Percentiles rank a stretch among this genome's conserved stretches.
These are phyloP conservation scores for Brachyrhaphis roseni DNA, from an alignment of 2,797 vertebrate species.

Conservation along the genomic window DNA sequence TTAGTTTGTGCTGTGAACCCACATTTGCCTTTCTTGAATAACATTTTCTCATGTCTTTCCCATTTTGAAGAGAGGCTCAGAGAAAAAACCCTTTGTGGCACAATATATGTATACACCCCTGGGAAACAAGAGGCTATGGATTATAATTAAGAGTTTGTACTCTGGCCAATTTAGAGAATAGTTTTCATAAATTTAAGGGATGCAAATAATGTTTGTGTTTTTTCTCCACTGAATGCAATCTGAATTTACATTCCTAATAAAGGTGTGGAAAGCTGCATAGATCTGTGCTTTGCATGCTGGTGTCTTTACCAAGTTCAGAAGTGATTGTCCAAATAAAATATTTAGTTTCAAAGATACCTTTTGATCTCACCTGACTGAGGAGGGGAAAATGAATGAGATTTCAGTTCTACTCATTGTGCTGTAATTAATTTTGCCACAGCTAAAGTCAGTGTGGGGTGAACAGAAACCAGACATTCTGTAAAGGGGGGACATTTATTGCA, in stretches of 20 bases:
- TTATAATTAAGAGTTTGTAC: background rate
- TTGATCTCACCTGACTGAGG: background rate
- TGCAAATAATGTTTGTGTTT: background rate
- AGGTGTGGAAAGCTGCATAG: background rate
- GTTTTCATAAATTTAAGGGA: background rate
- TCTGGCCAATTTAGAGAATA: background rate
- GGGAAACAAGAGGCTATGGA: too few relatives aligned
- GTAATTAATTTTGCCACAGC: background rate
- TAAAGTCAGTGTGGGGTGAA: background rate
- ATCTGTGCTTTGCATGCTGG: background rate
- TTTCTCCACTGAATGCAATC: background rate
- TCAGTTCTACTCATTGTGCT: background rate
- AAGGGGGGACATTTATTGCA: conserved; percentile 72
- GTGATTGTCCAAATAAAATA: background rate
- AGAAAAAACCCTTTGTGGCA: background rate
- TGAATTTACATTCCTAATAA: background rate
- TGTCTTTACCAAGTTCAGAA: background rate
- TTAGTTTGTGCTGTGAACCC: too few relatives aligned
- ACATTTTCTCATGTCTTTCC: background rate
- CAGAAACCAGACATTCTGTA: conserved; percentile 48
- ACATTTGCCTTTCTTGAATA: background rate
- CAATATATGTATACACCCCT: background rate
- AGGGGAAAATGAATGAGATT: background rate
- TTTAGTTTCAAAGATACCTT: background rate
- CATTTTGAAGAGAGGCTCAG: background rate